phyloP scores from a whole-genome alignment of 2,888 invertebrate species.

The Eupithecia dodoneata region DNA sequence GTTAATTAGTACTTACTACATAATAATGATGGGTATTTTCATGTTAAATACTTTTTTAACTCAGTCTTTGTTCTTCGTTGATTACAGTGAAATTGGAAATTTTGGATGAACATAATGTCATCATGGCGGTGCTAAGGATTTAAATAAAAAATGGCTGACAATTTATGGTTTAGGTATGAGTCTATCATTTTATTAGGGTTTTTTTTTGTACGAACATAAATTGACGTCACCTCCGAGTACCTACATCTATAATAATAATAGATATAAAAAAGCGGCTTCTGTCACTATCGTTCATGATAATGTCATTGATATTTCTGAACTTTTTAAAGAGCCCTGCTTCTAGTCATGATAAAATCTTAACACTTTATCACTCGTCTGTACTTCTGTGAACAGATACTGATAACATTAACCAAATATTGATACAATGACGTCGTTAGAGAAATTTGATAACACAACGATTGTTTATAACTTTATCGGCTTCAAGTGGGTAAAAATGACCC shows the following conservation, averaged over 20 bases:
- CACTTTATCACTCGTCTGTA: slow-evolving; percentile 42
- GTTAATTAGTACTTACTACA: too few relatives aligned
- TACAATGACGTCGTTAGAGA: slow-evolving; percentile 58
- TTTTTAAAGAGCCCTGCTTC: not conserved
- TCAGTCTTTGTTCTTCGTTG: not conserved
- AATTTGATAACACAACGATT: slow-evolving; percentile 27
- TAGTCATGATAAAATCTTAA: not conserved
- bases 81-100: not conserved
- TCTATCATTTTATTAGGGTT: not conserved
- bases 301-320: not conserved
- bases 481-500: slow-evolving; percentile 58
- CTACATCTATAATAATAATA: not conserved
- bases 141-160: not conserved
- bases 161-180: not conserved
- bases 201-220: not conserved
- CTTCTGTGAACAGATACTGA: slow-evolving; percentile 59
- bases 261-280: not conserved
- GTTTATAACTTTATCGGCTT: slow-evolving; percentile 54
- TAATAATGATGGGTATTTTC: not conserved
- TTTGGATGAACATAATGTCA: not conserved
- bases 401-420: slow-evolving; percentile 71
- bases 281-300: not conserved
- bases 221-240: not conserved
- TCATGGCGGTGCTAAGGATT: not conserved
- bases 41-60: not conserved